Percentiles rank a stretch among this genome's conserved stretches.
Evolutionary conservation across 1,140 invertebrate species (phyloP).

Genomic region (Lordiphosa stackelbergi): DNA sequence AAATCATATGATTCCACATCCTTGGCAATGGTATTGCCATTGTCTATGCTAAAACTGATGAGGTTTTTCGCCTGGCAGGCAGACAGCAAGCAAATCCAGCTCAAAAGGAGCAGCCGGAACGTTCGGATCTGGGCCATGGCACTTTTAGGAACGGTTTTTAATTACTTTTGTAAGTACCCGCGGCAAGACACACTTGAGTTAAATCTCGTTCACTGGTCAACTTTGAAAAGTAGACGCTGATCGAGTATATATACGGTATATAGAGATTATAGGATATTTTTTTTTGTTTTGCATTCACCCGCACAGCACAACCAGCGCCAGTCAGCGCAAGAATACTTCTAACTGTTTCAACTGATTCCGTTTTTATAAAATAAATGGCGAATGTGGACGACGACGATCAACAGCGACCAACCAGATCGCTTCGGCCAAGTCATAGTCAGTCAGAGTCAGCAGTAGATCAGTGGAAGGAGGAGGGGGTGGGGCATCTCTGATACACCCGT

Average conservation of each 20-base stretch:
- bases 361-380: constrained; percentile 61
- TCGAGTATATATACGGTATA: no score
- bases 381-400: constrained; percentile 1
- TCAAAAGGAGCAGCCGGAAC: constrained; percentile 21
- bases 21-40: constrained; percentile 26
- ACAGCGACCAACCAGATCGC: neutral
- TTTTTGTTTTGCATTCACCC: no score
- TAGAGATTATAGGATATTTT: no score
- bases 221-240: no score
- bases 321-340: constrained; percentile 71
- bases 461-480: constrained; percentile 1
- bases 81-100: constrained; percentile 25
- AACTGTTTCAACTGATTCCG: constrained; percentile 53
- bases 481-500: constrained; percentile 9
- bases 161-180: constrained; percentile 18
- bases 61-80: constrained; percentile 26
- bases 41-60: constrained; percentile 23
- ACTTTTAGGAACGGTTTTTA: constrained; percentile 1
- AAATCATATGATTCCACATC: constrained; percentile 31
- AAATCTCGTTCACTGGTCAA: neutral
- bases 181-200: constrained; percentile 11
- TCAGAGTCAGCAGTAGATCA: no score
- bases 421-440: constrained; percentile 3
- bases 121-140: constrained; percentile 22
- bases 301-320: constrained; percentile 62